Evolutionary conservation across 1,140 invertebrate genomes (phyloP).

Genomic region (Hypsibius dujardini): DNA sequence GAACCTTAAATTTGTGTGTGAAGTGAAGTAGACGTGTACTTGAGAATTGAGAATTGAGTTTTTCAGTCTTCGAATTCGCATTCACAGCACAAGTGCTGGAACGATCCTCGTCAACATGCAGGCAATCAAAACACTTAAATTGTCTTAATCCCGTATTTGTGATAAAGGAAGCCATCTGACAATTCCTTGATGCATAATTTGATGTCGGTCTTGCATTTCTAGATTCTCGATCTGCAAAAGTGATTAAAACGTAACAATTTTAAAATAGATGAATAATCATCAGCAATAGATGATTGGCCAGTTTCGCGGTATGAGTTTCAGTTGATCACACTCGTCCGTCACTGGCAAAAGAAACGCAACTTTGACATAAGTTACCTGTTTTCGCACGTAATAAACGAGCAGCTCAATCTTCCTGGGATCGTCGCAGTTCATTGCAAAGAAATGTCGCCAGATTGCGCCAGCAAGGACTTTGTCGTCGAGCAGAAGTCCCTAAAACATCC

Average conservation of each 20-base stretch:
- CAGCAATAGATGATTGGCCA: neutral
- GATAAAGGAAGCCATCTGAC: neutral
- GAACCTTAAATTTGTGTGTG: too few relatives aligned
- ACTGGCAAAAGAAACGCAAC: neutral
- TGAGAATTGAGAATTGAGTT: too few relatives aligned
- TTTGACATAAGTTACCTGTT: neutral
- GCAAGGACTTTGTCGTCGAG: neutral
- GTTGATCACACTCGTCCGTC: neutral
- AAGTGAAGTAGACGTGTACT: too few relatives aligned
- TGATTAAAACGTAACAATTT: neutral
- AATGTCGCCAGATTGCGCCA: neutral
- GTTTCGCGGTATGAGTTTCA: neutral
- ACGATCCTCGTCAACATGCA: too few relatives aligned
- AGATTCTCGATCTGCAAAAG: constrained; percentile 13
- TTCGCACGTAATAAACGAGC: constrained; percentile 13
- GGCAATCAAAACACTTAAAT: neutral
- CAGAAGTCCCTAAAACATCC: neutral
- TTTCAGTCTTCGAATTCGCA: too few relatives aligned
- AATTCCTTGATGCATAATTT: neutral
- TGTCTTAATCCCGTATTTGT: neutral
- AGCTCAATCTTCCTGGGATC: constrained; percentile 4
- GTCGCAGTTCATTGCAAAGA: constrained; percentile 15
- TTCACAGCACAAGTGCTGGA: too few relatives aligned
- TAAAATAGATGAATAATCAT: neutral
- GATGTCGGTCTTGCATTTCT: neutral